Base-by-base conservation (phyloP, 1,140 invertebrate species). In the Drosophila saltans region DNA sequence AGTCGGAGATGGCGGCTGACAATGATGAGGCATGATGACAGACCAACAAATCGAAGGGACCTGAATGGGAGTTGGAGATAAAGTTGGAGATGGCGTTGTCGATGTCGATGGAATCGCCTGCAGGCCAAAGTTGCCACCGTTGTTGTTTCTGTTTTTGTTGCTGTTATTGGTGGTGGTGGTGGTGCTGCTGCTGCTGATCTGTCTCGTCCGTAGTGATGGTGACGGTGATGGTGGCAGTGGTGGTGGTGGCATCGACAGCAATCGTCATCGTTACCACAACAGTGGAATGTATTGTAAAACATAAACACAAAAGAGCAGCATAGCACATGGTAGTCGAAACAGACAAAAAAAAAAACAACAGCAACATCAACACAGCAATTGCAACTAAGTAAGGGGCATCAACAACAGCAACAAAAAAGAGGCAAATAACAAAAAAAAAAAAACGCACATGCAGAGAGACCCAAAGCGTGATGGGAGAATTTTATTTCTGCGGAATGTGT, bases 11-110 rank as follows among this genome's bases (percentile, higher is more conserved):
- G 62, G 69, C 69, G 84, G 48, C 80, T 83, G 83, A 89, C 83
- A 89, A 88, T 88, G 83, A 88, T 88, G 83, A 88, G 83, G 83
- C 83, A 88, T 83, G 84, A 89, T 88, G 84, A 88, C 83, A 88
- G 83, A 89, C 83, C 80, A 83, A 89, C 83, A 89, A 89, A 88
- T 88, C 84, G 83, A 88, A 89, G 77, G 84, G 66, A 82, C 52
- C 63, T 62, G 59, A 72, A 75, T 72, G 68, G 56, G 16, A 48
- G 45, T 48, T 24, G 67, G 72, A 64, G 71, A 78, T 36, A 36
- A 36, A 36, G 33, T 36, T 77, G 73, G 73, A 48, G 52, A 7
- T 4, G 10, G 33, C 16, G 56, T 0, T 1, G 62, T 39, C 21
- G 67, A 62, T 1, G 62, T 39, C 21, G 67, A 62, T 39, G 59